These are phyloP conservation scores for Drosophila prostipennis DNA, from an alignment of 2,888 invertebrate genomes.

Conservation along the genomic window DNA sequence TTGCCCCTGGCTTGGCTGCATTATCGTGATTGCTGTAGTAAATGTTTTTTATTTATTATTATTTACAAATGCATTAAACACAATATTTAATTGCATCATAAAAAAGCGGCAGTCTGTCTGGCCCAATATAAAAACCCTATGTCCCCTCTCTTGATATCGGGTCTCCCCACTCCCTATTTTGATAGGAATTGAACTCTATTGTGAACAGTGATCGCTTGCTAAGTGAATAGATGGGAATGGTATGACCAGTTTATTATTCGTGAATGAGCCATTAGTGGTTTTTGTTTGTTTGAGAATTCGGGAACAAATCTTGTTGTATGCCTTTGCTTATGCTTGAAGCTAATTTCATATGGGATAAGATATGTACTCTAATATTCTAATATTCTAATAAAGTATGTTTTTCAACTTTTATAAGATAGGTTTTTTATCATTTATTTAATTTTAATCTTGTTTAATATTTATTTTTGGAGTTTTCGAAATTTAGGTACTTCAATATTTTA, in stretches of 20 bases:
- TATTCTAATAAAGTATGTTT: no score
- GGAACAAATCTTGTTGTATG: no score
- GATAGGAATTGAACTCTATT: slow-evolving; percentile 28
- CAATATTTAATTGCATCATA: slow-evolving; percentile 74
- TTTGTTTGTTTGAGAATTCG: no score
- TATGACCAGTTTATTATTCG: not conserved
- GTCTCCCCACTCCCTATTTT: not conserved
- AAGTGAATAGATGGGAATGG: not conserved
- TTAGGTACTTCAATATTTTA: no score
- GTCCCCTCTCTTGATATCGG: slow-evolving; percentile 11
- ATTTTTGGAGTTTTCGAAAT: no score
- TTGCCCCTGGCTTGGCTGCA: slow-evolving; percentile 44
- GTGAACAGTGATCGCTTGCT: slow-evolving; percentile 14
- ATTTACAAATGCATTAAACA: slow-evolving; percentile 78
- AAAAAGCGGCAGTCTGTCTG: slow-evolving; percentile 54
- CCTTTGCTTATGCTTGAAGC: no score
- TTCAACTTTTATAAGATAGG: no score
- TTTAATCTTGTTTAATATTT: no score
- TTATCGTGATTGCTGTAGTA: slow-evolving; percentile 52
- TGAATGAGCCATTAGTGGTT: not conserved
- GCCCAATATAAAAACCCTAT: slow-evolving; percentile 14
- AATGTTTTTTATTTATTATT: slow-evolving; percentile 64
- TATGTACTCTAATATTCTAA: no score
- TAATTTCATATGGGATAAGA: no score
- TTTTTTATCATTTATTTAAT: no score